A percentile compares a stretch with the other conserved stretches of the same genome.
Evolutionary conservation across 1,140 invertebrate genomes (phyloP).

Genomic region (Helicoverpa armigera): DNA sequence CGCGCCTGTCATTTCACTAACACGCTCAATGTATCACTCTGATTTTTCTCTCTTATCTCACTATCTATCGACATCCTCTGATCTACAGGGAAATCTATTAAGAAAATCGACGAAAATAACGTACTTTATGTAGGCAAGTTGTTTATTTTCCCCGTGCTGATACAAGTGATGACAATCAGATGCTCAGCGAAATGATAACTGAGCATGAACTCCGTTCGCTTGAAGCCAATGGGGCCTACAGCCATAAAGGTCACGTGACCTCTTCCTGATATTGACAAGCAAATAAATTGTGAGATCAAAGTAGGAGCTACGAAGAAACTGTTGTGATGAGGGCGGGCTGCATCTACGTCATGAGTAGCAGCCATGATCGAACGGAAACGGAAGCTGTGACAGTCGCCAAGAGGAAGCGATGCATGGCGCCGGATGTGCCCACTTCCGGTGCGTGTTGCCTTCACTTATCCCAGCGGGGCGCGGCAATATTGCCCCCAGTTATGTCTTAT

Average conservation of each 20-base stretch:
- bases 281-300: conserved; percentile 84
- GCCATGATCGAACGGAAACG: conserved; percentile 75
- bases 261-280: conserved; percentile 84
- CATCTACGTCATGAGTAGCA: conserved; percentile 60
- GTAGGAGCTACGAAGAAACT: conserved; percentile 70
- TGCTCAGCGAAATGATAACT: conserved; percentile 4
- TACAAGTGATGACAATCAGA: background rate
- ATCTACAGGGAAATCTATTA: background rate
- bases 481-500: conserved; percentile 58
- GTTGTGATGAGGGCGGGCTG: conserved; percentile 65
- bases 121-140: background rate
- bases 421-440: conserved; percentile 78
- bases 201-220: background rate
- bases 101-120: background rate
- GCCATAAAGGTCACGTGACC: conserved; percentile 74
- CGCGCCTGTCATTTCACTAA: conserved; percentile 75
- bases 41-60: conserved; percentile 49
- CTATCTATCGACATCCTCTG: background rate
- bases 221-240: conserved; percentile 43
- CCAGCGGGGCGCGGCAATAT: conserved; percentile 73
- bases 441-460: conserved; percentile 81
- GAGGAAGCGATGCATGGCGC: conserved; percentile 77
- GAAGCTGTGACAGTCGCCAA: conserved; percentile 73
- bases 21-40: conserved; percentile 75
- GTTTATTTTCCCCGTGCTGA: background rate